Base-by-base conservation (phyloP, 2,888 invertebrate genomes). In the Miltochrista miniata region DNA sequence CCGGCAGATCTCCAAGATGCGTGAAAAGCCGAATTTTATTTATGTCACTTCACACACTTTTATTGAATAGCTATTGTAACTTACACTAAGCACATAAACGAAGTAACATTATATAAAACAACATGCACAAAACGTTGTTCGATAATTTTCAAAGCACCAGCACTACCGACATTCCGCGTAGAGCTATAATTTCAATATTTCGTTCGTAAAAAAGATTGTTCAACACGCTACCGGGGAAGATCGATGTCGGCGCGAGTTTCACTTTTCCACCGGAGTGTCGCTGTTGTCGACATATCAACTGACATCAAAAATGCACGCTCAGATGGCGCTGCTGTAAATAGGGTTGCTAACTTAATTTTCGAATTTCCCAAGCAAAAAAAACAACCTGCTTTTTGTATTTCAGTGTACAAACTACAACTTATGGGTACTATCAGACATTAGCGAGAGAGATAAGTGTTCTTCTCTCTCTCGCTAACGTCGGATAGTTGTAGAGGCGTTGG, bases 11-110 rank as follows among this genome's bases (percentile, higher is more conserved):
- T 83, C 80, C 81, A 67, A 75, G 76, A 76, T 68, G 76, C 75
- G 72, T 70, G 69, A 61, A 58, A 68, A 74, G 69, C 68, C 76
- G 74, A 79, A 77, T 81, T 77, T 24, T 24, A 24, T 24, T 81
- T 70, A 72, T 68, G 68, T 78, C 85, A 87, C 87, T 81, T 79
- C 79, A 79, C 82, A 81, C 79, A 80, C 78, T 72, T 64, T 65
- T 66, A 59, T 66, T 63, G 71, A 74, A 70, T 72, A 79, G 83
- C 83, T 74, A 81, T 67, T 76, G 69, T 75, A 80, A 77, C 80
- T 76, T 71, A 82, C 90, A 90, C 90, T 89, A 90, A 88, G 90
- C 89, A 90, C 89, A 76, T 74, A 74, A 76, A 81, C 75, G 74
- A 73, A 76, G 82, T 82, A 86, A 83, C 85, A 88, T 79, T 76